These are phyloP conservation scores for Etheostoma nigrum DNA, from an alignment of 2,797 vertebrate genomes.

Conservation along the genomic window DNA sequence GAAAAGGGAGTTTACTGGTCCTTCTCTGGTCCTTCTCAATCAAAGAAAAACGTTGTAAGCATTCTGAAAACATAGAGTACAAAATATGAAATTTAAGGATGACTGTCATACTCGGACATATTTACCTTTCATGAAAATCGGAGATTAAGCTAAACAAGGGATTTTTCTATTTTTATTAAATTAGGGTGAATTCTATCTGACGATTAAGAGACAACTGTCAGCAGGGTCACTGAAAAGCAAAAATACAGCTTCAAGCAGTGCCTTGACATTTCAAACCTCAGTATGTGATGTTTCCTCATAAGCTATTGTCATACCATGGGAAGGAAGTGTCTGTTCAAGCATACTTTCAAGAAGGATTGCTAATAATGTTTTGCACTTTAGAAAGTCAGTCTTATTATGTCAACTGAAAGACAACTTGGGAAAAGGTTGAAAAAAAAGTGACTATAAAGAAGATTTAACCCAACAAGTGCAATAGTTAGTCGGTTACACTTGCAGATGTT, in stretches of 20 bases:
- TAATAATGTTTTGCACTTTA: not conserved
- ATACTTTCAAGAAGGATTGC: conserved; percentile 18
- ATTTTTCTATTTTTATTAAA: conserved; percentile 15
- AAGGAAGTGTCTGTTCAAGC: conserved; percentile 1
- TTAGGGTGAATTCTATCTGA: not conserved
- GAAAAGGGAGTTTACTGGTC: conserved; percentile 21
- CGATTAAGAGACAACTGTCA: conserved; percentile 17
- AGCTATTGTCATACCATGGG: not conserved
- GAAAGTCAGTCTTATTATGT: not conserved
- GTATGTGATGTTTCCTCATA: conserved; percentile 4
- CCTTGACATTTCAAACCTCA: conserved; percentile 14
- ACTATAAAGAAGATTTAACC: not conserved
- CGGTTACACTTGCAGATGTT: too few species aligned
- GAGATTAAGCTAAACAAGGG: conserved; percentile 20
- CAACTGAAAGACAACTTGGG: conserved; percentile 1
- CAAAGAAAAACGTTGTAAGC: too few species aligned
- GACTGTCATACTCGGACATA: conserved; percentile 4
- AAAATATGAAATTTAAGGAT: conserved; percentile 12
- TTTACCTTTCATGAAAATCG: conserved; percentile 19
- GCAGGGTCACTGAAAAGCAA: conserved; percentile 4
- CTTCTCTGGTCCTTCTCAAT: not conserved
- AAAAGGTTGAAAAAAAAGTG: not conserved
- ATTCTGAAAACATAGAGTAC: not conserved
- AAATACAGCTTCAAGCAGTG: conserved; percentile 6
- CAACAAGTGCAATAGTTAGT: not conserved